phyloP scores from a whole-genome alignment of 2,797 vertebrate species.

The Siniperca obscura region DNA sequence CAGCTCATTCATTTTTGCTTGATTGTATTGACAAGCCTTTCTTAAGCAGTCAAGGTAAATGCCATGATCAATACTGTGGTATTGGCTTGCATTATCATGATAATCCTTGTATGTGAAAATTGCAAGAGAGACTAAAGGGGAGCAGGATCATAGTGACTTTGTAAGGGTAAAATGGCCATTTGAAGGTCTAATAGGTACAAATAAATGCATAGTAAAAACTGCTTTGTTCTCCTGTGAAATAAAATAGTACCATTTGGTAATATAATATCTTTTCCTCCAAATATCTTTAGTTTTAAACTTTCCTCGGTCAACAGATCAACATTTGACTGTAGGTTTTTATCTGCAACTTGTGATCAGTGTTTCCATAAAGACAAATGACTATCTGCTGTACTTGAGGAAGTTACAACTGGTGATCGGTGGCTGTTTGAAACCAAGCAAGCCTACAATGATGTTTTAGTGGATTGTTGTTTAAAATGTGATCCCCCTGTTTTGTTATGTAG shows the following conservation, averaged over 20 bases:
- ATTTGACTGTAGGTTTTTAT: background rate
- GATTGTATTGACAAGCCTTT: conserved; percentile 81
- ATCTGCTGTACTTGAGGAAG: conserved; percentile 30
- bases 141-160: conserved; percentile 37
- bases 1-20: conserved; percentile 79
- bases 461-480: conserved; percentile 56
- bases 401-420: conserved; percentile 49
- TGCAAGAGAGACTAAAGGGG: conserved; percentile 34
- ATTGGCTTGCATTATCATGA: conserved; percentile 77
- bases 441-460: conserved; percentile 56
- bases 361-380: conserved; percentile 43
- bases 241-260: background rate
- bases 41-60: conserved; percentile 79
- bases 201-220: conserved; percentile 1
- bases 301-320: background rate
- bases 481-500: conserved; percentile 30
- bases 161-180: background rate
- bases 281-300: background rate
- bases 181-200: conserved; percentile 3
- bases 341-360: conserved; percentile 23
- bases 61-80: conserved; percentile 77
- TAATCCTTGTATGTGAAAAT: conserved; percentile 76
- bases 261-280: background rate
- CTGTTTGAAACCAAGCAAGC: conserved; percentile 23
- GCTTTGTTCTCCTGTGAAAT: background rate